Percentiles rank a stretch among this genome's conserved stretches.
Evolutionary conservation across 2,113 vertebrate species (phyloP).

Genomic region (Picathartes gymnocephalus): DNA sequence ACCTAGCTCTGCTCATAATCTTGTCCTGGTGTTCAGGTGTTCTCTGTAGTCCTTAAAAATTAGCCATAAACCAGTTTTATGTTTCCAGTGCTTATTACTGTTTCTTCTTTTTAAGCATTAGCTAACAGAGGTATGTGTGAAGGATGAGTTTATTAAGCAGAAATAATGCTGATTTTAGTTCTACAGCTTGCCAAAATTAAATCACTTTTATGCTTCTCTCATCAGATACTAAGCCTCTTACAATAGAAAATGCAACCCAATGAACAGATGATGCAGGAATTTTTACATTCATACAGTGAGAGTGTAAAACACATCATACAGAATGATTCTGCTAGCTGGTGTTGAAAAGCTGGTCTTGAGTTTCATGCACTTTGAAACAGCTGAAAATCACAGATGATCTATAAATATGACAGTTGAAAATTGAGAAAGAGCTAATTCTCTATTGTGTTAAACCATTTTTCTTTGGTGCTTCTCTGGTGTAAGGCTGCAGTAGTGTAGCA

Average conservation of each 20-base stretch:
- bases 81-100: conserved; percentile 46
- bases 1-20: conserved; percentile 12
- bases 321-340: conserved; percentile 13
- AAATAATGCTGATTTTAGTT: conserved; percentile 65
- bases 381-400: conserved; percentile 42
- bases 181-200: conserved; percentile 58
- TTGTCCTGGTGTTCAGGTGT: conserved; percentile 44
- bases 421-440: conserved; percentile 9
- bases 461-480: neutral
- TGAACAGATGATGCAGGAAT: conserved; percentile 43
- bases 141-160: conserved; percentile 67
- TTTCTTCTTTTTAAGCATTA: conserved; percentile 58
- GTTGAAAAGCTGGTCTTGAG: conserved; percentile 32
- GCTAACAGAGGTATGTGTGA: conserved; percentile 54
- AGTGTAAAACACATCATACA: neutral
- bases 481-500: neutral
- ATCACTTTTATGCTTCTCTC: conserved; percentile 63
- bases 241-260: conserved; percentile 48
- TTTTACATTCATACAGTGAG: conserved; percentile 29
- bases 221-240: conserved; percentile 62
- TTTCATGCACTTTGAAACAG: conserved; percentile 10
- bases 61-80: conserved; percentile 54
- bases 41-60: conserved; percentile 59
- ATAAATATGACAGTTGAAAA: conserved; percentile 26
- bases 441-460: conserved; percentile 4